Conservation (phyloP, 2,888 invertebrate species). For the Kryphioiulus occultus region DNA sequence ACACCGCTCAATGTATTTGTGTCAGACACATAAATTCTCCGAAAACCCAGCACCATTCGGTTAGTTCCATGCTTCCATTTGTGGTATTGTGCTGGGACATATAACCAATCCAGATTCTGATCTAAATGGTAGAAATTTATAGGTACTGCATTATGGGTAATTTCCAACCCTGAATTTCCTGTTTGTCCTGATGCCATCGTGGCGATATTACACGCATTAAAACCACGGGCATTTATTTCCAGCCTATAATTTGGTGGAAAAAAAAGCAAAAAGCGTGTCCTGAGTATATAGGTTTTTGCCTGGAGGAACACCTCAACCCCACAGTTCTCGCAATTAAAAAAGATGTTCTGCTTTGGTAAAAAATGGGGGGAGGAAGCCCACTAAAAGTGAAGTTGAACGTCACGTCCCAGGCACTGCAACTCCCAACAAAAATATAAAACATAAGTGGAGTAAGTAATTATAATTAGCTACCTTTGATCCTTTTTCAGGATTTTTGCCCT, state of each 20-base stretch:
- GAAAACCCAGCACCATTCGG: neutral
- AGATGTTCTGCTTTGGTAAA: neutral
- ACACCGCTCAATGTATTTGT: neutral
- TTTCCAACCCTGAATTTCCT: slow-evolving; percentile 36
- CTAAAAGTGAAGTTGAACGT: neutral
- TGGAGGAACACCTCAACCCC: neutral
- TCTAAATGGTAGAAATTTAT: slow-evolving; percentile 11
- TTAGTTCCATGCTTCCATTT: neutral
- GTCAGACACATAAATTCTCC: neutral
- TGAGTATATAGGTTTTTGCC: neutral
- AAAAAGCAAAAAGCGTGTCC: neutral
- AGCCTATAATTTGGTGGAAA: neutral
- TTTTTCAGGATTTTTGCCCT: neutral
- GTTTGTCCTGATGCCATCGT: slow-evolving; percentile 21
- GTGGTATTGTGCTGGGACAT: neutral
- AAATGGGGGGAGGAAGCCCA: neutral
- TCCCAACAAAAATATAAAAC: neutral
- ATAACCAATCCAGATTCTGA: neutral
- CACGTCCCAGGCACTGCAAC: neutral
- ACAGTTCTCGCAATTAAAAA: slow-evolving; percentile 20
- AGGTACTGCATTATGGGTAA: slow-evolving; percentile 26
- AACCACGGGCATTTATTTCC: slow-evolving; percentile 25
- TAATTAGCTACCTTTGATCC: neutral
- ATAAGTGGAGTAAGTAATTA: neutral
- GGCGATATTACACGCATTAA: slow-evolving; percentile 27